Percentiles rank a stretch among this genome's conserved stretches.
phyloP scores from a whole-genome alignment of 2,888 invertebrate species.

The Hesperia comma region DNA sequence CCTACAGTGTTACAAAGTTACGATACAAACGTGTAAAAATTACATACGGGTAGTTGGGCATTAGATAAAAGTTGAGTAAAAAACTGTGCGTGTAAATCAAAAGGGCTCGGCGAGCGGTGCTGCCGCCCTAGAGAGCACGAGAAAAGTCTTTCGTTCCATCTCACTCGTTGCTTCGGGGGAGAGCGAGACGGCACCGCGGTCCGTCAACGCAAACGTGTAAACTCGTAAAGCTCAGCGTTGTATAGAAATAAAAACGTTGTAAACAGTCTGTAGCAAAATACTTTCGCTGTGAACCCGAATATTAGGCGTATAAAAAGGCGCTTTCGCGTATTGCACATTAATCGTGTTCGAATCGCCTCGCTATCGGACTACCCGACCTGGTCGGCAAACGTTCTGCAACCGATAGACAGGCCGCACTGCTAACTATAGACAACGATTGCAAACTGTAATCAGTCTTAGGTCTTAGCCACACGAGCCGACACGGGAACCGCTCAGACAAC shows the following conservation, averaged over 20 bases:
- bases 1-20: conserved; percentile 22
- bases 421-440: background rate
- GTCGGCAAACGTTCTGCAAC: background rate
- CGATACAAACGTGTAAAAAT: conserved; percentile 50
- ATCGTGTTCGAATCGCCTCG: background rate
- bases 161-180: conserved; percentile 39
- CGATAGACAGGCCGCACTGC: no score
- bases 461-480: conserved; percentile 16
- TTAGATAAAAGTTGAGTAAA: conserved; percentile 51
- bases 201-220: conserved; percentile 45
- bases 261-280: conserved; percentile 76
- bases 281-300: conserved; percentile 67
- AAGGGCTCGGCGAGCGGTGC: conserved; percentile 50
- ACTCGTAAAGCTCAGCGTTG: conserved; percentile 61
- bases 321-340: conserved; percentile 50
- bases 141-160: conserved; percentile 23
- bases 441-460: conserved; percentile 29
- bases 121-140: conserved; percentile 35
- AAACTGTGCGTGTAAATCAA: conserved; percentile 52
- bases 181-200: conserved; percentile 44
- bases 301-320: conserved; percentile 65
- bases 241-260: conserved; percentile 62
- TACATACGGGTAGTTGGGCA: conserved; percentile 44
- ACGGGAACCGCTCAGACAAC: conserved; percentile 75
- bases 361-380: background rate